Evolutionary conservation across 2,797 vertebrate genomes (phyloP).

Genomic region (Microchirus variegatus): DNA sequence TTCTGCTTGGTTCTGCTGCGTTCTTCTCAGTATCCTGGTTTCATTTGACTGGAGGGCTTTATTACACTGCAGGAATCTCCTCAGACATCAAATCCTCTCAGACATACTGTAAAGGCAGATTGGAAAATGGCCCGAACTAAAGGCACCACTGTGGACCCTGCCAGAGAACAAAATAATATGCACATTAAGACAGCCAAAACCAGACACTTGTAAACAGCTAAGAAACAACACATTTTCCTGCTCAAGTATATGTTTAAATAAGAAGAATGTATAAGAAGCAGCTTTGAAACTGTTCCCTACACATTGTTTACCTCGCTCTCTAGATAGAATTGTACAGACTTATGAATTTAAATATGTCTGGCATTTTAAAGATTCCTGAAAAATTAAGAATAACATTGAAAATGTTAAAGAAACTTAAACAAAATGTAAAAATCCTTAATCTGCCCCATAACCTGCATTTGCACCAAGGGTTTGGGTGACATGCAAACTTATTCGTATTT

Average conservation of each 20-base stretch:
- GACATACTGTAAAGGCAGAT: constrained; percentile 22
- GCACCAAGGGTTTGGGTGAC: no score
- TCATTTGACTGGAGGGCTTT: constrained; percentile 25
- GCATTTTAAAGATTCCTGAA: no score
- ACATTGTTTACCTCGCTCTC: no score
- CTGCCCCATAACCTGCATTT: no score
- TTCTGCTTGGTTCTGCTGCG: neutral
- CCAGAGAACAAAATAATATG: constrained; percentile 11
- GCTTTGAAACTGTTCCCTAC: no score
- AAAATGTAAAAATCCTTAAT: no score
- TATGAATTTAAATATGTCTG: no score
- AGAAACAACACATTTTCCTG: constrained; percentile 7
- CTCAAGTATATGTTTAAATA: neutral
- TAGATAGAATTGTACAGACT: no score
- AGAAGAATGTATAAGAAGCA: no score
- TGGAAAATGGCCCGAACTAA: constrained; percentile 37
- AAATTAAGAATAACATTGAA: no score
- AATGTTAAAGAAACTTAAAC: no score
- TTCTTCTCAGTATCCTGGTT: constrained; percentile 14
- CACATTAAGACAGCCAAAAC: constrained; percentile 13
- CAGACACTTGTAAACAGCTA: constrained; percentile 5
- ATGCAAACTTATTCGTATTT: no score
- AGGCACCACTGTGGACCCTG: constrained; percentile 10
- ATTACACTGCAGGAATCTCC: constrained; percentile 50
- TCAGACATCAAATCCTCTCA: constrained; percentile 41